Base-by-base conservation (phyloP, 2,888 invertebrate species). In the Epiperipatus broadwayi region DNA sequence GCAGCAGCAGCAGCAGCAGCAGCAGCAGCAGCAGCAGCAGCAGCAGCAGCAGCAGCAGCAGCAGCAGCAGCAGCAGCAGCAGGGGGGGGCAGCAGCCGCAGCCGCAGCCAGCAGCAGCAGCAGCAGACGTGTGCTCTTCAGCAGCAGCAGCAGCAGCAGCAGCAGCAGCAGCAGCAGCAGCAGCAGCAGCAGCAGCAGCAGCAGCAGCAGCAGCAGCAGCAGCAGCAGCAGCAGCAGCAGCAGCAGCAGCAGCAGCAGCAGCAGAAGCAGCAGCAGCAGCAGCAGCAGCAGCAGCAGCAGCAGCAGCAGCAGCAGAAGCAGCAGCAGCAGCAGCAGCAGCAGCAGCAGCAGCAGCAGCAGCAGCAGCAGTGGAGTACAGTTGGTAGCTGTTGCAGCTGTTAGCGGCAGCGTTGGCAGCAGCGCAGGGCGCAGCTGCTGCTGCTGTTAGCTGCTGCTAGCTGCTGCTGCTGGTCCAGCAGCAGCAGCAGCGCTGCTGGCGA, bases 91-190 rank as follows among this genome's bases (percentile, higher is more conserved):
- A n/a, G n/a, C n/a, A n/a, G n/a, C n/a, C n/a, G n/a, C n/a, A n/a
- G n/a, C n/a, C n/a, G n/a, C n/a, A n/a, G n/a, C n/a, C n/a, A 25
- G 25, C 25, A 25, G 25, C 25, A 25, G 25, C 25, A 25, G 25
- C 25, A 25, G n/a, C 25, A 25, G n/a, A n/a, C n/a, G n/a, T n/a
- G n/a, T n/a, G n/a, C n/a, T n/a, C n/a, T n/a, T n/a, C n/a, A n/a
- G n/a, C n/a, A n/a, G n/a, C n/a, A n/a, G n/a, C n/a, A n/a, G 19
- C 33, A 41, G 28, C 41, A 36, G 21, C 30, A 35, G 3, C 35
- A 19, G 2, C 36, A 42, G 33, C 44, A 40, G 21, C 21, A 21
- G 27, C n/a, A 30, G 35, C 29, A 12, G 28, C 37, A 25, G n/a
- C 25, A 25, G 25, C 25, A 25, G 25, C 25, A 25, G 25, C n/a